phyloP scores from a whole-genome alignment of 2,888 invertebrate genomes.

The Pristionchus entomophagus region DNA sequence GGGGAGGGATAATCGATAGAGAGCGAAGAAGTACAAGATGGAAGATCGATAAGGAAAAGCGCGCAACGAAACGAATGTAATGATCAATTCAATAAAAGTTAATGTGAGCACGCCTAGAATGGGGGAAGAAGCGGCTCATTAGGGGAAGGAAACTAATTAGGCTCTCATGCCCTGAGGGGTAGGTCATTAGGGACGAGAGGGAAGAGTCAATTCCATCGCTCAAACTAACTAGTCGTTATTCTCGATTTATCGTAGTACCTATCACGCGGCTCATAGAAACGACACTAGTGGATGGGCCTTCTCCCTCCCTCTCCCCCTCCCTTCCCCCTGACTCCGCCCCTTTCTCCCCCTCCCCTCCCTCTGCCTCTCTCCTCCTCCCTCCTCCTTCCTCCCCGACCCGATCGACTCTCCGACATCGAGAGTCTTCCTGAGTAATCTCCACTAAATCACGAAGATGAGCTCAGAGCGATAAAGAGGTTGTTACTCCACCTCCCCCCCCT shows the following conservation, averaged over 20 bases:
- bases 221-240: constrained; percentile 42
- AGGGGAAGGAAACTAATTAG: no score
- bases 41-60: constrained; percentile 9
- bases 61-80: not conserved
- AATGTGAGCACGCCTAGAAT: constrained; percentile 28
- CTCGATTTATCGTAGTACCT: constrained; percentile 46
- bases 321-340: not conserved
- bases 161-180: no score
- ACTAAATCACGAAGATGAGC: constrained; percentile 29
- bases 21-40: not conserved
- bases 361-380: not conserved
- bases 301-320: not conserved
- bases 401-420: not conserved
- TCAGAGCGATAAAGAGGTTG: not conserved
- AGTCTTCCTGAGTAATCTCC: not conserved
- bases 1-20: not conserved
- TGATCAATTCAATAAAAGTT: constrained; percentile 40
- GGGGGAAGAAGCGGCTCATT: not conserved
- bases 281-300: constrained; percentile 28
- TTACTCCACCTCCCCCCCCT: not conserved
- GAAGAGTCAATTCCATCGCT: constrained; percentile 22
- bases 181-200: no score
- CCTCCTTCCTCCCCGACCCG: not conserved
- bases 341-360: not conserved
- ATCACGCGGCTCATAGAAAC: constrained; percentile 41